Percentiles rank a stretch among this genome's conserved stretches.
These are phyloP conservation scores for Samia ricini DNA, from an alignment of 1,140 invertebrate species.

Conservation along the genomic window DNA sequence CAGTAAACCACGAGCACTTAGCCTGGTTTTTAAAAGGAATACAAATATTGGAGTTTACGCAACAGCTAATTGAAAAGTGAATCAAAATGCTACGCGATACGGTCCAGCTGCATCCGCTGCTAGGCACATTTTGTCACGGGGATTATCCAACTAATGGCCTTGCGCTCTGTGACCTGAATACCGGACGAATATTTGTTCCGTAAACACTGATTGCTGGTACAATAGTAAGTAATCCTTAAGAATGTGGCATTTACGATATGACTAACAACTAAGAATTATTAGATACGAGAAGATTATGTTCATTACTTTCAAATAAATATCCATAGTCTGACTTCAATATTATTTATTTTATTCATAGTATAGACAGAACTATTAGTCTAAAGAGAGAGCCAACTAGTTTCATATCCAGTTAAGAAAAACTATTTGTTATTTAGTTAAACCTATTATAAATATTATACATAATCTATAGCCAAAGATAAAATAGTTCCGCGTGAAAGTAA, in stretches of 20 bases:
- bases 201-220: constrained; percentile 26
- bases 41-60: constrained; percentile 9
- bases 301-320: constrained; percentile 2
- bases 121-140: constrained; percentile 37
- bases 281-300: background rate
- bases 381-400: no score
- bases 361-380: background rate
- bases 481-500: no score
- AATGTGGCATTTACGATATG: constrained; percentile 4
- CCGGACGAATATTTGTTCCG: constrained; percentile 40
- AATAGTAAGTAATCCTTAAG: constrained; percentile 10
- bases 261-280: background rate
- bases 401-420: no score
- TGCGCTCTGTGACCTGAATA: constrained; percentile 37
- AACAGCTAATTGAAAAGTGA: background rate
- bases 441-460: no score
- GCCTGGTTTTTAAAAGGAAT: background rate
- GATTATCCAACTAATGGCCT: constrained; percentile 39
- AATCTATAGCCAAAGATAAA: no score
- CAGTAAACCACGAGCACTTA: background rate
- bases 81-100: constrained; percentile 11
- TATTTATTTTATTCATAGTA: background rate
- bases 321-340: background rate
- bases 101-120: constrained; percentile 27
- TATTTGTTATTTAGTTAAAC: no score